Base-by-base conservation (phyloP, 2,113 vertebrate species). In the Mungos mungo region DNA sequence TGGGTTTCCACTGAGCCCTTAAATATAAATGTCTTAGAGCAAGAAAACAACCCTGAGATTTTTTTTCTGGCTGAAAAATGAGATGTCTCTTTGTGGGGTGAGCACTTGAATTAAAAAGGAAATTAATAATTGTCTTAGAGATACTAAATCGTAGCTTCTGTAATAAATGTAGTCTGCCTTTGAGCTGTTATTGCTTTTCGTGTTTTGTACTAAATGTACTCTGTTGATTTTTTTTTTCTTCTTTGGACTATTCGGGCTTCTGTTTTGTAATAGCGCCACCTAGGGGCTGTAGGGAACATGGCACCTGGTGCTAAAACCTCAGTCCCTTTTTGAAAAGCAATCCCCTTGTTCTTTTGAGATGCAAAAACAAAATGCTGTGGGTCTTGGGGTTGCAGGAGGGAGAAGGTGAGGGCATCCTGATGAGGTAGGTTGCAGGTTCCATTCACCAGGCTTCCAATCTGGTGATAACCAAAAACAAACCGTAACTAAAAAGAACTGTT, bases 71-170 rank as follows among this genome's bases (percentile, higher is more conserved):
- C 15, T 79, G 21, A 93, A 92, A 96, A 96, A 85, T 77, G 52
- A 96, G 54, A 90, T 91, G 41, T 66, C 81, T 91, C 52, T 87
- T 94, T 33, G 3, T 92, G 29, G 41, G 29, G 7, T 96, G 35
- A 97, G 80, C 95, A 97, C 91, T 95, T 98, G 82, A 94, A 96
- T 98, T 79, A 98, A 97, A 98, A 96, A 93, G 54, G 90, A 97
- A 96, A 97, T 98, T 98, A 98, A 96, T 97, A 98, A 98, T 98
- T 97, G 92, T 92, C 89, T 83, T 97, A 68, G 94, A 98, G 93
- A 98, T 96, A 96, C 94, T 96, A 96, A 98, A 86, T 97, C 98
- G 96, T 98, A 98, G 88, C 82, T 94, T 95, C 97, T 98, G 63
- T 97, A 97, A 98, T 98, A 98, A 98, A 98, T 97, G 90, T 57